Evolutionary conservation across 2,888 invertebrate species (phyloP), one percentile per base, ranked within the genome.

Genomic region (Erynnis tages): DNA sequence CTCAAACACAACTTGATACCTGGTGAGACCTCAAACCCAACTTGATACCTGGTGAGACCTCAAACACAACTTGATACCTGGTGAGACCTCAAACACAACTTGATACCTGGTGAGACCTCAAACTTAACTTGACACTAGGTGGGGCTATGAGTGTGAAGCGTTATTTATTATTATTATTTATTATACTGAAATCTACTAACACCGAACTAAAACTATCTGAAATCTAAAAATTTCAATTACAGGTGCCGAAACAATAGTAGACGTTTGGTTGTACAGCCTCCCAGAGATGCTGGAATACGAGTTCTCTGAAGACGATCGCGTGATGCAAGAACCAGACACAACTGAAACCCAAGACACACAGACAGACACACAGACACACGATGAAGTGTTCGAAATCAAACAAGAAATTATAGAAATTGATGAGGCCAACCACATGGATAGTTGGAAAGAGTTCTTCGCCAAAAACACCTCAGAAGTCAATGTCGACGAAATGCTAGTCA

Each of bases 171-270:
- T 3, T 21, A 21, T 4, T n/a, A n/a, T n/a, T n/a, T n/a, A n/a
- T n/a, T n/a, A n/a, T n/a, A n/a, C n/a, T n/a, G n/a, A n/a, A n/a
- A n/a, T n/a, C n/a, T n/a, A n/a, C n/a, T n/a, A n/a, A n/a, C n/a
- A n/a, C n/a, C n/a, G n/a, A n/a, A n/a, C n/a, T n/a, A n/a, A n/a
- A n/a, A n/a, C n/a, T n/a, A 21, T 21, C 21, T 21, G 21, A 21
- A 21, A 21, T 5, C 21, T 21, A 4, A 21, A 27, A 25, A 3
- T 40, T n/a, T 25, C 4, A 1, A 23, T 67, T 87, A 8, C 77
- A 93, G 96, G 96, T 32, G 93, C 94, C 7, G 97, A 97, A 85
- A 97, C 96, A 0, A 73, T 94, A 6, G 91, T 94, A 0, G 94
- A 95, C 64, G 91, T 95, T 3, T 94, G 94, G 93, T 62, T 94